Evolutionary conservation across 2,797 vertebrate species (phyloP), one percentile per base, ranked within the genome.

Genomic region (Podarcis siculus): DNA sequence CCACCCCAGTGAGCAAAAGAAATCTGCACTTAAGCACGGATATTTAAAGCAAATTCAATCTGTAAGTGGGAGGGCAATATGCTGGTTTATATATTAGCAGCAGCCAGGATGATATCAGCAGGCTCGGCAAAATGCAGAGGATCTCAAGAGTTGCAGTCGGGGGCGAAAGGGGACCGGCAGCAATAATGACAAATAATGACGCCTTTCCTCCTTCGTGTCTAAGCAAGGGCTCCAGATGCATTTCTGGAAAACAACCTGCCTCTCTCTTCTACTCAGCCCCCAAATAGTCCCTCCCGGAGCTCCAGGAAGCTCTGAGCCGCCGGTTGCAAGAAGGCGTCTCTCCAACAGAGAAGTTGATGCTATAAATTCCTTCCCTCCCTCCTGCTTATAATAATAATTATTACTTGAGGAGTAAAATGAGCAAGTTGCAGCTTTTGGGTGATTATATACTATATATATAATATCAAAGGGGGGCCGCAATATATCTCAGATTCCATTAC

Each of bases 11-110:
- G 85, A 84, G 89, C 78, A 1, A 91, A 55, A 95, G 1, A 91
- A 64, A 94, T 89, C 94, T 87, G 93, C 94, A 92, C 95, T 92
- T 49, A 86, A 94, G 92, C 90, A 77, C 87, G 92, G 95, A 92
- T 96, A 96, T 96, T 95, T 96, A 95, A 95, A 96, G 93, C 89
- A 92, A 8, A 93, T 95, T 91, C 1, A 49, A 88, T 95, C 93
- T 92, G 91, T 90, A 87, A 92, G 94, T 95, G 89, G 94, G 95
- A 95, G 93, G 93, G 94, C 27, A 69, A 92, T 88, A 66, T 92
- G 95, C 90, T 95, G 92, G 94, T 93, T 95, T 94, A 58, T 30
- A 73, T 79, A 42, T 86, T 86, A 45, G 86, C 89, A 45, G 86
- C 89, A 91, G 93, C 37, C 7, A 35, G 37, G 49, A 80, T 25